Base-by-base conservation (phyloP, 2,888 invertebrate genomes). In the Horisme vitalbata region DNA sequence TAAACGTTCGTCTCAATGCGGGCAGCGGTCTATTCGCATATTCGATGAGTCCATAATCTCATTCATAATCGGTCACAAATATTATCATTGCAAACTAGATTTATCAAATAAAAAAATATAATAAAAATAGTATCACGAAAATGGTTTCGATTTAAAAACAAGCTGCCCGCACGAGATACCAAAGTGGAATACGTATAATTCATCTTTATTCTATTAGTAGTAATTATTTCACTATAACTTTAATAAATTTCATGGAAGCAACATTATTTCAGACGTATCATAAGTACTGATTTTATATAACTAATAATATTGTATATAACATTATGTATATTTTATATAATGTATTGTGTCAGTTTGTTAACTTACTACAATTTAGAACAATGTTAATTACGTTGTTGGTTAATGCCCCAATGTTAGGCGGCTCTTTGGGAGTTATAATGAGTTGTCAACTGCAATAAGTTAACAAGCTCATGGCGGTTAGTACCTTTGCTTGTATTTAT, bases 241-340 rank as follows among this genome's bases (percentile, higher is more conserved):
- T 71, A 71, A 66, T 72, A 73, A 72, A 71, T 65, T 75, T 70
- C 77, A 77, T 85, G 88, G 87, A 88, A 88, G 87, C 88, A 82
- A 85, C 79, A 76, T 80, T 79, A 55, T 81, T 76, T 80, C 65
- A 79, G 71, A 83, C 71, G 63, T 79, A 79, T 85, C 82, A 82
- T 86, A 84, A 83, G 78, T 85, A 77, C 73, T 70, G 71, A 63
- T 63, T 72, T 79, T 77, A 79, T 68, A 81, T 75, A 63, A 70
- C 77, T 80, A 82, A 77, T 76, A 76, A 76, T 79, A 76, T 81
- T 75, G 75, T 85, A 82, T 82, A 82, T 85, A 86, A 85, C 83
- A 85, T 84, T 59, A 83, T 84, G 79, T 87, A 85, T 88, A 86
- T 79, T 75, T 68, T 75, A 77, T 79, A 72, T 77, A 80, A 70